These are phyloP conservation scores for Gambusia affinis DNA, from an alignment of 2,113 vertebrate species.

Conservation along the genomic window DNA sequence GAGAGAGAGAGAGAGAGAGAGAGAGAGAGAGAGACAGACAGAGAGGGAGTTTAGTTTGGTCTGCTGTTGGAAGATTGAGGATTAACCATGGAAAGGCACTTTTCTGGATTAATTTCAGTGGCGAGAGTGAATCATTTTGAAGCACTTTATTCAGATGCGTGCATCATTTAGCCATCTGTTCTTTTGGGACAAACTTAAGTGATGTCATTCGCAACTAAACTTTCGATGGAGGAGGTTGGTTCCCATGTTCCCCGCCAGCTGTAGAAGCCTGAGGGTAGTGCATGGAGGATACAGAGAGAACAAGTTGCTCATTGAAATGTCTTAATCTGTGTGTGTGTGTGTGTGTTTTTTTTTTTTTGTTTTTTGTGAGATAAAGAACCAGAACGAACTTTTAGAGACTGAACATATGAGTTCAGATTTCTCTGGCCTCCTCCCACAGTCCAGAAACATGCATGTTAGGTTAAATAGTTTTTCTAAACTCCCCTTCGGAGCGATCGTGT, in stretches of 20 bases:
- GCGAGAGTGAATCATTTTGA: neutral
- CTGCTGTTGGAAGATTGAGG: conserved; percentile 9
- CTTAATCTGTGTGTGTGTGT: too few species aligned
- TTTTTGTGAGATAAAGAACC: too few species aligned
- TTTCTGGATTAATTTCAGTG: conserved; percentile 19
- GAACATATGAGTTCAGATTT: neutral
- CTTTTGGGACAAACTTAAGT: neutral
- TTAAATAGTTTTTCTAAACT: neutral
- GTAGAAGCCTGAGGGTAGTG: neutral
- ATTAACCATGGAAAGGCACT: conserved; percentile 2
- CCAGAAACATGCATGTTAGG: too few species aligned
- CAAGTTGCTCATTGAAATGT: too few species aligned
- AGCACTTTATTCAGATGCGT: conserved; percentile 1
- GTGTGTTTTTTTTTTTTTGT: too few species aligned
- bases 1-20: neutral
- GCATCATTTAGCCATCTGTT: conserved; percentile 31
- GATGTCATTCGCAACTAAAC: conserved; percentile 23
- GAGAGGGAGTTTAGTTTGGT: neutral
- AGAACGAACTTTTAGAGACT: neutral
- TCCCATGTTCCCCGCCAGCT: neutral
- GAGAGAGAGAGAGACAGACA: neutral
- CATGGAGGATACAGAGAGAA: too few species aligned
- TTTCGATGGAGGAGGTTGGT: conserved; percentile 4
- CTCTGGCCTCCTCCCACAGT: neutral
- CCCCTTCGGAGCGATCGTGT: neutral